Percentiles rank a stretch among this genome's conserved stretches.
Evolutionary conservation across 2,113 vertebrate species (phyloP).

Genomic region (Castor canadensis): DNA sequence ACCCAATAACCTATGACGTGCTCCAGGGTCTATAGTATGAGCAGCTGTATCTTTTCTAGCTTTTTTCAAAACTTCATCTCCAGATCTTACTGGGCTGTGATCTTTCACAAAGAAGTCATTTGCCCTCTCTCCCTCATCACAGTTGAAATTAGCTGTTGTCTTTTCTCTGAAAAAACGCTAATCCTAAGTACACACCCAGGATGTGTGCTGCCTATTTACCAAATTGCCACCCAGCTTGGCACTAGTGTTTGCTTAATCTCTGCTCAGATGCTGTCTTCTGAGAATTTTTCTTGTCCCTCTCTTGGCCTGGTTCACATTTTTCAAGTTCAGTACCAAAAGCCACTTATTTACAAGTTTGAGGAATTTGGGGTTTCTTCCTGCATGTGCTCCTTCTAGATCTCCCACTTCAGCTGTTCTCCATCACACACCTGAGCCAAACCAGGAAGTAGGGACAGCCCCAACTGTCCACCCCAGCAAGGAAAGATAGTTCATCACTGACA

Average conservation of each 20-base stretch:
- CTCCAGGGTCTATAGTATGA: not conserved
- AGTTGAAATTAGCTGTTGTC: not conserved
- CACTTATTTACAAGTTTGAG: slow-evolving; percentile 44
- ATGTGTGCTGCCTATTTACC: not conserved
- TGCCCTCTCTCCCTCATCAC: not conserved
- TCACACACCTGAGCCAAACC: accelerated
- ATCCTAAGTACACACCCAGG: not conserved
- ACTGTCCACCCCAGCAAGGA: not conserved
- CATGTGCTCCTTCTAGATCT: not conserved
- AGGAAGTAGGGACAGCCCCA: accelerated
- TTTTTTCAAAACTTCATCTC: not conserved
- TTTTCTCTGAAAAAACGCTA: not conserved
- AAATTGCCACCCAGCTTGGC: not conserved
- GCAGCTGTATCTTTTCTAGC: not conserved
- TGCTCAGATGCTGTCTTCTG: not conserved
- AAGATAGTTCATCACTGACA: not conserved
- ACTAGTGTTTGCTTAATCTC: slow-evolving; percentile 6
- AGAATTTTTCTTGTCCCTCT: slow-evolving; percentile 24
- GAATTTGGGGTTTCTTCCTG: slow-evolving; percentile 37
- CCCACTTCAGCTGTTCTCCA: not conserved
- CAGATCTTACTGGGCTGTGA: not conserved
- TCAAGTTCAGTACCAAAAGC: slow-evolving; percentile 61
- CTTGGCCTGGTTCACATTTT: slow-evolving; percentile 33
- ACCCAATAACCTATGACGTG: not conserved
- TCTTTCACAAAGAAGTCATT: not conserved